Evolutionary conservation across 2,113 vertebrate species (phyloP).

Genomic region (Myxocyprinus asiaticus): DNA sequence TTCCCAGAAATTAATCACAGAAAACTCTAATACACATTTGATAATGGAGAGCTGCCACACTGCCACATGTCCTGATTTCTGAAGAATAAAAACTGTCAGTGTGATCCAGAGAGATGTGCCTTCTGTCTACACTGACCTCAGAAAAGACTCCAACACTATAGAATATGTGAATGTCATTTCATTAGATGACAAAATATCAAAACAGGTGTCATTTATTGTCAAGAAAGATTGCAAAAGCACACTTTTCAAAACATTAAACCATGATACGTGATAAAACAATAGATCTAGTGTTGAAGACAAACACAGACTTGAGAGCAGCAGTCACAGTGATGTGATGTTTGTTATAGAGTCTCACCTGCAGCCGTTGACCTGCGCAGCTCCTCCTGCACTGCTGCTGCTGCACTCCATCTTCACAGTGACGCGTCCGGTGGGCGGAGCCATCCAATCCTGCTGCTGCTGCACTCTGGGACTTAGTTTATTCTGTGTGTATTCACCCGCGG

Average conservation of each 20-base stretch:
- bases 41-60: constrained; percentile 27
- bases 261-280: too few species aligned
- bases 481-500: constrained; percentile 85
- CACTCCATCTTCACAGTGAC: constrained; percentile 91
- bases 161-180: too few species aligned
- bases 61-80: constrained; percentile 24
- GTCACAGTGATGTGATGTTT: not conserved
- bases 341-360: constrained; percentile 76
- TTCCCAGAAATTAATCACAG: constrained; percentile 24
- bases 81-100: too few species aligned
- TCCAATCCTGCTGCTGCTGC: constrained; percentile 83
- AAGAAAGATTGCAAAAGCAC: too few species aligned
- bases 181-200: too few species aligned
- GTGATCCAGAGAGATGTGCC: not conserved
- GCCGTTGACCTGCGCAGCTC: constrained; percentile 77
- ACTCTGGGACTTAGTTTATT: constrained; percentile 86
- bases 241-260: too few species aligned
- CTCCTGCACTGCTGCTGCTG: constrained; percentile 62
- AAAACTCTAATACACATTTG: constrained; percentile 20
- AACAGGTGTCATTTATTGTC: too few species aligned
- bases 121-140: not conserved
- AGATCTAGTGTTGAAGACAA: too few species aligned
- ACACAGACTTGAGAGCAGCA: too few species aligned
- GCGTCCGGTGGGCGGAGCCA: constrained; percentile 78
- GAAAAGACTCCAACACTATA: too few species aligned